Evolutionary conservation across 1,140 invertebrate species (phyloP).

Genomic region (Colletes latitarsis): DNA sequence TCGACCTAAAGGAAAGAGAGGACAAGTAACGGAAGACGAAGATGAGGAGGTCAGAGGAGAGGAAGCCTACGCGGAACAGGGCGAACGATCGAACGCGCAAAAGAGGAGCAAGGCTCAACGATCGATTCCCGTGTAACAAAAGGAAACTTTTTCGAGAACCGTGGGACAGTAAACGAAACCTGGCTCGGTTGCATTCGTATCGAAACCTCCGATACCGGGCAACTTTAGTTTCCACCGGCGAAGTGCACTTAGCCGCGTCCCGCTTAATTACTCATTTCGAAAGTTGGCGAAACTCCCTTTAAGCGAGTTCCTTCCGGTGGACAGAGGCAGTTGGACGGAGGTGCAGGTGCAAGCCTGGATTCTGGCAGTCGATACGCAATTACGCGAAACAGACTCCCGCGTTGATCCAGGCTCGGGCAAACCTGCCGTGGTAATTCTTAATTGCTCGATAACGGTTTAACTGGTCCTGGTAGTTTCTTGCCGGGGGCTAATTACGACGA

Average conservation of each 20-base stretch:
- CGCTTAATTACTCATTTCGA: constrained; percentile 69
- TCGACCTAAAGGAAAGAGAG: background rate
- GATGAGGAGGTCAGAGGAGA: background rate
- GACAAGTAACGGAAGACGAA: background rate
- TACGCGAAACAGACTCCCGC: constrained; percentile 58
- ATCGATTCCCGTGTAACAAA: constrained; percentile 21
- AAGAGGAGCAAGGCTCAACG: background rate
- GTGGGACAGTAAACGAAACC: constrained; percentile 33
- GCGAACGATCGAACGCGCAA: no score
- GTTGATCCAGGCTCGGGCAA: constrained; percentile 17
- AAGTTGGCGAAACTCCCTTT: constrained; percentile 64
- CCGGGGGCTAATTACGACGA: constrained; percentile 25
- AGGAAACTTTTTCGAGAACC: constrained; percentile 30
- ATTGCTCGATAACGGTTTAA: constrained; percentile 18
- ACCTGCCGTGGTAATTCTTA: constrained; percentile 10
- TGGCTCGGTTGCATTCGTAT: constrained; percentile 30
- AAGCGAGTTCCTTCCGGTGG: constrained; percentile 49
- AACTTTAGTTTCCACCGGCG: constrained; percentile 42
- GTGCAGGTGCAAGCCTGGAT: background rate
- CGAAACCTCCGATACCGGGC: constrained; percentile 31
- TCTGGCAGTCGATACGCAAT: constrained; percentile 61
- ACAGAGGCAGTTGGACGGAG: constrained; percentile 11
- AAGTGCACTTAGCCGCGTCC: constrained; percentile 56
- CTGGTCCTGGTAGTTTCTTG: background rate
- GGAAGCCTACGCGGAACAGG: background rate